phyloP scores from a whole-genome alignment of 2,797 vertebrate genomes.

The Gallirallus australis region DNA sequence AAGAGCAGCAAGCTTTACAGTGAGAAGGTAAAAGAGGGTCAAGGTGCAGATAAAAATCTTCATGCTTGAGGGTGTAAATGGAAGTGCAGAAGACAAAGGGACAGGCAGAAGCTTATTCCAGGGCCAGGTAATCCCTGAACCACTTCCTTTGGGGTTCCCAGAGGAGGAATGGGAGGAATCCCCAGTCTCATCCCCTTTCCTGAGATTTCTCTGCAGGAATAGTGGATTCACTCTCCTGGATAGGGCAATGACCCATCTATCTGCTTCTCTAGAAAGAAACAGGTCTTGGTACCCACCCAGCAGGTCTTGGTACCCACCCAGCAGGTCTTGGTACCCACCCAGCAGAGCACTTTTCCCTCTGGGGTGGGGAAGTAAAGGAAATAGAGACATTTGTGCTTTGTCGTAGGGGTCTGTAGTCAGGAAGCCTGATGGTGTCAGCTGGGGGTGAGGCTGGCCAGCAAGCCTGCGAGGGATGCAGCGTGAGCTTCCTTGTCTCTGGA shows the following conservation, averaged over 20 bases:
- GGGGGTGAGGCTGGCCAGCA: not conserved
- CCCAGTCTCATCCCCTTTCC: not conserved
- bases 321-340: rapidly evolving
- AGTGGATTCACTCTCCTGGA: not conserved
- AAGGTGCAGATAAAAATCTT: not conserved
- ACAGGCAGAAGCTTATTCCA: not conserved
- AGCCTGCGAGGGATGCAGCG: not conserved
- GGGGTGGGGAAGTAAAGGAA: not conserved
- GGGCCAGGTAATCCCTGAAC: not conserved
- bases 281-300: rapidly evolving
- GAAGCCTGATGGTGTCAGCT: not conserved
- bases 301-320: rapidly evolving
- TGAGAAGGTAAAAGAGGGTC: not conserved
- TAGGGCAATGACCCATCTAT: rapidly evolving
- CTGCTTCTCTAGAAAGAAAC: rapidly evolving
- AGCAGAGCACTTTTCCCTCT: not conserved
- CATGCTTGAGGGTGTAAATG: rapidly evolving
- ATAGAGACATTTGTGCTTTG: too few relatives aligned
- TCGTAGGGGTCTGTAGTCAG: not conserved
- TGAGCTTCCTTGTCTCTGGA: not conserved
- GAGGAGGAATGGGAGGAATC: not conserved
- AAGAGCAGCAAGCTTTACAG: rapidly evolving
- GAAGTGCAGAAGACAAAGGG: not conserved
- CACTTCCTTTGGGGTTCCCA: not conserved
- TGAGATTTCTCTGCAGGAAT: too few relatives aligned